A percentile compares a stretch with the other conserved stretches of the same genome.
Conservation (phyloP, 2,888 invertebrate species). For the Nomada flava region DNA sequence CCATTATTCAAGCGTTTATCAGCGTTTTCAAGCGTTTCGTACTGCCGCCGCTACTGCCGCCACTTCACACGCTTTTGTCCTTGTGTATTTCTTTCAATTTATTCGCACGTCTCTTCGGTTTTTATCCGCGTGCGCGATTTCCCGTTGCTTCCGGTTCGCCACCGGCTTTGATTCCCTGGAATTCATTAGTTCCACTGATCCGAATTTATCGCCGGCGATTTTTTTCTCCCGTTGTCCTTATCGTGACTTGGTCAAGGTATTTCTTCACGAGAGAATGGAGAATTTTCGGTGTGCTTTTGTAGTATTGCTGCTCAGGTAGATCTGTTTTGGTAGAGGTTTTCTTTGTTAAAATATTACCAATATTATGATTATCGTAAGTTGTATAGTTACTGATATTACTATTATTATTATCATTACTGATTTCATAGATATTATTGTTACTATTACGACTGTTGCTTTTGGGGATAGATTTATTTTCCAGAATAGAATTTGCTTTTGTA, state of each 20-base stretch:
- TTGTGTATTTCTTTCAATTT: constrained; percentile 57
- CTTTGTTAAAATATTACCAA: no score
- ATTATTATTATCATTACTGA: no score
- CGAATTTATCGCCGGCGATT: constrained; percentile 41
- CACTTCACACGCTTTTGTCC: constrained; percentile 13
- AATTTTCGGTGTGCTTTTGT: no score
- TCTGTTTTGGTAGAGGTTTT: neutral
- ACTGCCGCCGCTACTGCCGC: neutral
- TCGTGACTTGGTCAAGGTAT: constrained; percentile 6
- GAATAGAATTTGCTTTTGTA: no score
- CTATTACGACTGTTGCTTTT: no score
- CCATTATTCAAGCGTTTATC: constrained; percentile 77
- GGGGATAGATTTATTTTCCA: no score
- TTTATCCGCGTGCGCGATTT: constrained; percentile 40
- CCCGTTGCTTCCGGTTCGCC: constrained; percentile 19
- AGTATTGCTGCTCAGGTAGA: neutral
- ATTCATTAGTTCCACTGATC: constrained; percentile 38
- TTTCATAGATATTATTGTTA: no score
- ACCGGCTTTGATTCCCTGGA: constrained; percentile 9
- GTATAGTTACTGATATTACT: no score
- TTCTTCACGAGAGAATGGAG: neutral
- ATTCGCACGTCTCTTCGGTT: constrained; percentile 49
- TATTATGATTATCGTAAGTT: no score
- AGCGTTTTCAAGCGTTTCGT: constrained; percentile 49
- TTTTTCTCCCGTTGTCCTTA: constrained; percentile 4